A percentile compares a stretch with the other conserved stretches of the same genome.
phyloP scores from a whole-genome alignment of 2,888 invertebrate genomes.

The Gonocerus acuteangulatus region DNA sequence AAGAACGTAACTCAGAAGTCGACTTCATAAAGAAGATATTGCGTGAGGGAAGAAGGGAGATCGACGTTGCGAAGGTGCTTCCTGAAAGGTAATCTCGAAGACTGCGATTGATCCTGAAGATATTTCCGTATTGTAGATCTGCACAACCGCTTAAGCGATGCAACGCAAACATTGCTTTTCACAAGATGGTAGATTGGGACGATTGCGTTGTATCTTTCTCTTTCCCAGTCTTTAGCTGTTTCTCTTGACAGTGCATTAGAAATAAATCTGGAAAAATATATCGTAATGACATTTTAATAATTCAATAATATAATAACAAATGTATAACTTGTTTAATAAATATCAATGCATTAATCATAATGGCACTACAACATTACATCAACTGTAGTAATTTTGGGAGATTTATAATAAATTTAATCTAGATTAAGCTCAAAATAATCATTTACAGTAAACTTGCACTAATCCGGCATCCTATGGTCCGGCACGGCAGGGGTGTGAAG shows the following conservation, averaged over 20 bases:
- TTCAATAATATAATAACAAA: not conserved
- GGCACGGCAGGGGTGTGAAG: too few species aligned
- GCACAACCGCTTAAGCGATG: not conserved
- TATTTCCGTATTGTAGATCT: not conserved
- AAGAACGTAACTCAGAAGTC: slow-evolving; percentile 14
- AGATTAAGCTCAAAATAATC: too few species aligned
- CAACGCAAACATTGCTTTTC: not conserved
- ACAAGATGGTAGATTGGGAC: slow-evolving; percentile 8
- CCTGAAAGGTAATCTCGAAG: not conserved
- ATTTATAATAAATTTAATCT: too few species aligned
- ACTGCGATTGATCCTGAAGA: not conserved
- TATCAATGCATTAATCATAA: too few species aligned
- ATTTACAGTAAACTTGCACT: too few species aligned
- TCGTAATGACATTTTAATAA: not conserved
- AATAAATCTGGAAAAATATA: slow-evolving; percentile 2
- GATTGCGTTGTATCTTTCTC: not conserved
- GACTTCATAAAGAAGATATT: slow-evolving; percentile 15
- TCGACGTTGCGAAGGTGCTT: slow-evolving; percentile 2
- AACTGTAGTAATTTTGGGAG: too few species aligned
- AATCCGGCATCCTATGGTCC: too few species aligned
- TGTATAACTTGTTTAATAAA: too few species aligned
- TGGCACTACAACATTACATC: too few species aligned
- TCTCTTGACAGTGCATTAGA: not conserved
- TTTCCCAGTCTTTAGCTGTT: not conserved
- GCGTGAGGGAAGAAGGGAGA: not conserved